Evolutionary conservation across 2,888 invertebrate species (phyloP), one percentile per base, ranked within the genome.

Genomic region (Meganola albula): DNA sequence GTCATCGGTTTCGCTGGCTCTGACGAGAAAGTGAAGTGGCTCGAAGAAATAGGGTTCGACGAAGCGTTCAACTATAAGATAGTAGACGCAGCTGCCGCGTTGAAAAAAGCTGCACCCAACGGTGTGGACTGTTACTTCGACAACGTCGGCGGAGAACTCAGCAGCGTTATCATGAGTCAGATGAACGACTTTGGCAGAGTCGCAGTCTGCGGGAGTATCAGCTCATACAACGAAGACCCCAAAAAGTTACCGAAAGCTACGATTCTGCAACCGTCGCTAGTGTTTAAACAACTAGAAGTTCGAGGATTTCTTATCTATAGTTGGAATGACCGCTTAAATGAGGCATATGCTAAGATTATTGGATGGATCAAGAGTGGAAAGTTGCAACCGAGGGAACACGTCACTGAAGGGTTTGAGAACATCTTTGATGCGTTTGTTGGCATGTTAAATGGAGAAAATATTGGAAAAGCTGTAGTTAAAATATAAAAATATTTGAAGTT

Each of bases 51-150:
- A 2, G 89, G 89, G 8, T 92, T 92, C 55, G 91, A 93, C 61
- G 73, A 85, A 48, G 91, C 88, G 2, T 89, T 91, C 46, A 93
- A 93, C 72, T 93, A 93, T 66, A 93, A 92, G 65, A 89, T 84
- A 8, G 82, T 40, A 3, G 47, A 56, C 20, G 26, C 70, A 9
- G 63, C 89, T 46, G 48, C 90, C 7, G 87, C 85, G 5, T 67
- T 93, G 11, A 85, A 86, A 10, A 23, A 35, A 44, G 57, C 55
- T 3, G 56, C 56, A 2, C 91, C 92, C 0, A 72, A 90, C 8
- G 92, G 92, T 7, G 74, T 93, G 0, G 92, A 93, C 58, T 90
- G 91, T 54, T 93, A 90, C 59, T 93, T 92, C 61, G 93, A 93
- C 58, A 93, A 92, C 63, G 92, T 91, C 9, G 91, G 91, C 13